Percentiles rank a stretch among this genome's conserved stretches.
Evolutionary conservation across 2,113 vertebrate species (phyloP).

Genomic region (Turdus rufiventris): DNA sequence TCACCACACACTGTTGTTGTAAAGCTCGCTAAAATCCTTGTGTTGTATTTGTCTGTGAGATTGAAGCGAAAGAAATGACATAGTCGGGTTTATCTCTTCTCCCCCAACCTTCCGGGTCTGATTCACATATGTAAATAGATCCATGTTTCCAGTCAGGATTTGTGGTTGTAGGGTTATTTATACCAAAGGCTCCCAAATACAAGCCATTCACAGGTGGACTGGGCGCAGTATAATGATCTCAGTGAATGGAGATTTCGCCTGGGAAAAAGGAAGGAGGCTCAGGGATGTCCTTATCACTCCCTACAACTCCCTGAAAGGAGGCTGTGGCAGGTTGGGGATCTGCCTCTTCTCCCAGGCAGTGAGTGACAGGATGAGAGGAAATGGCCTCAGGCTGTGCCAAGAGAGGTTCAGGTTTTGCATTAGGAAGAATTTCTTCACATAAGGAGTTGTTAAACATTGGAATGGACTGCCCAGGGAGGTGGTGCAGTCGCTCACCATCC

Average conservation of each 20-base stretch:
- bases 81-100: not conserved
- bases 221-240: not conserved
- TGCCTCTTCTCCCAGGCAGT: not conserved
- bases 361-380: not conserved
- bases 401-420: not conserved
- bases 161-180: not conserved
- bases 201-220: not conserved
- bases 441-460: not conserved
- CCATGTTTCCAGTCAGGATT: not conserved
- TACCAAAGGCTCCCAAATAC: fast-evolving
- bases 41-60: not conserved
- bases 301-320: not conserved
- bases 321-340: not conserved
- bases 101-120: not conserved
- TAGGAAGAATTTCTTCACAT: not conserved
- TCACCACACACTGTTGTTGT: fast-evolving
- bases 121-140: fast-evolving
- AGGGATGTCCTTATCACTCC: not conserved
- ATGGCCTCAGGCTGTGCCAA: not conserved
- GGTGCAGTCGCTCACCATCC: not conserved
- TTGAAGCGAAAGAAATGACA: not conserved
- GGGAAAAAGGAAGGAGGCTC: not conserved
- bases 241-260: not conserved
- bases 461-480: not conserved
- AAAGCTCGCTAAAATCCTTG: not conserved